These are phyloP conservation scores for Aphidius gifuensis DNA, from an alignment of 1,140 invertebrate genomes.

Conservation along the genomic window DNA sequence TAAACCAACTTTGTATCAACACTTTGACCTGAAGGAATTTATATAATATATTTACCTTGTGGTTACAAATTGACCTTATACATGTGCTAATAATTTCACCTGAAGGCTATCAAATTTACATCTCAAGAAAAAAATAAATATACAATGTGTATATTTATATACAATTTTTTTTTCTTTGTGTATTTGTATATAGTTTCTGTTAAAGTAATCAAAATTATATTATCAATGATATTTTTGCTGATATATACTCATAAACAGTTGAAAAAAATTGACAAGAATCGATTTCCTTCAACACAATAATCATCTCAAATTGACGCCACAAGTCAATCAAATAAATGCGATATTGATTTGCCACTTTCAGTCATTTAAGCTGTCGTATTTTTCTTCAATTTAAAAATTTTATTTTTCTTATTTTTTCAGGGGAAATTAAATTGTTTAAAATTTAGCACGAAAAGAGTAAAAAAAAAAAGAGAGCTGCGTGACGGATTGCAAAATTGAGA, in stretches of 20 bases:
- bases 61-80: constrained; percentile 27
- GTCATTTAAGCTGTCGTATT: background rate
- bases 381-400: no score
- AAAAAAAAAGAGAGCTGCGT: constrained; percentile 11
- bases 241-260: background rate
- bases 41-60: constrained; percentile 23
- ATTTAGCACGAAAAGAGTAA: constrained; percentile 7
- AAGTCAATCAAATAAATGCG: background rate
- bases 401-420: background rate
- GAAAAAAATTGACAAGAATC: background rate
- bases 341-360: constrained; percentile 8
- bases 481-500: constrained; percentile 18
- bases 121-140: no score
- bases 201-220: no score
- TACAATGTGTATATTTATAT: no score
- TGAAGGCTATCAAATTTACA: no score
- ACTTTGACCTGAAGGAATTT: constrained; percentile 14
- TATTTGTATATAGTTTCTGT: no score
- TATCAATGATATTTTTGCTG: no score
- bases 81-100: no score
- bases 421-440: constrained; percentile 19
- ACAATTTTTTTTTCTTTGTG: no score
- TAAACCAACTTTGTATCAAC: background rate
- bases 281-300: background rate
- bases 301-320: constrained; percentile 8